Percentiles rank a stretch among this genome's conserved stretches.
phyloP scores from a whole-genome alignment of 2,797 vertebrate genomes.

The Silurus aristotelis region DNA sequence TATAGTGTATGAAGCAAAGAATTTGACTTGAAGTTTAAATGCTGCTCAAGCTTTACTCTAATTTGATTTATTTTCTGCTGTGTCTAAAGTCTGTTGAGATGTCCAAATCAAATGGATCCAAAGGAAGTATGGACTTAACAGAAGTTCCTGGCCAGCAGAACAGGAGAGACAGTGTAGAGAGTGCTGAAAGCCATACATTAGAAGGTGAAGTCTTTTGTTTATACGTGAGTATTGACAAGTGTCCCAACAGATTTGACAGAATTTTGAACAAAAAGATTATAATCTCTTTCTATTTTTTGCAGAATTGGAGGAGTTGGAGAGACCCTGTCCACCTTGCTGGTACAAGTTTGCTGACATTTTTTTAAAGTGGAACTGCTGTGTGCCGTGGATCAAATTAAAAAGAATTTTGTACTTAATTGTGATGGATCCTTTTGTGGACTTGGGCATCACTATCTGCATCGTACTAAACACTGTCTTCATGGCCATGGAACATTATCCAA shows the following conservation, averaged over 20 bases:
- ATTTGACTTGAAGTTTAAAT: not conserved
- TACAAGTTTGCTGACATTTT: conserved; percentile 82
- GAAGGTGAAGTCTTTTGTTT: conserved; percentile 70
- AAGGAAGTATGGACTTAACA: conserved; percentile 59
- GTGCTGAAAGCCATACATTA: conserved; percentile 68
- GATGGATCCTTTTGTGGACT: conserved; percentile 95
- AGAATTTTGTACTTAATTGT: conserved; percentile 77
- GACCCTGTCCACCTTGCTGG: conserved; percentile 88
- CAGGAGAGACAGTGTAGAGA: conserved; percentile 70
- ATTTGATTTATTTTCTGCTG: not conserved
- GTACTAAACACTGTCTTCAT: conserved; percentile 95
- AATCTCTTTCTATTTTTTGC: conserved; percentile 17
- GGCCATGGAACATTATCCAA: conserved; percentile 98
- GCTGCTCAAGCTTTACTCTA: not conserved
- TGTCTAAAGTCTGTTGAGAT: not conserved
- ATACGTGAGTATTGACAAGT: not conserved
- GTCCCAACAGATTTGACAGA: not conserved
- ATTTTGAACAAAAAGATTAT: not conserved
- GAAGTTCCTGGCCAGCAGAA: conserved; percentile 64
- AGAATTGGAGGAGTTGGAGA: conserved; percentile 87
- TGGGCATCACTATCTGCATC: conserved; percentile 94
- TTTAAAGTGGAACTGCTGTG: conserved; percentile 90
- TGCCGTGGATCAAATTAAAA: conserved; percentile 81
- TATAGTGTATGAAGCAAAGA: no score
- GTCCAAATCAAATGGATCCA: conserved; percentile 58